Evolutionary conservation across 2,888 invertebrate species (phyloP).

Genomic region (Homarus gammarus): DNA sequence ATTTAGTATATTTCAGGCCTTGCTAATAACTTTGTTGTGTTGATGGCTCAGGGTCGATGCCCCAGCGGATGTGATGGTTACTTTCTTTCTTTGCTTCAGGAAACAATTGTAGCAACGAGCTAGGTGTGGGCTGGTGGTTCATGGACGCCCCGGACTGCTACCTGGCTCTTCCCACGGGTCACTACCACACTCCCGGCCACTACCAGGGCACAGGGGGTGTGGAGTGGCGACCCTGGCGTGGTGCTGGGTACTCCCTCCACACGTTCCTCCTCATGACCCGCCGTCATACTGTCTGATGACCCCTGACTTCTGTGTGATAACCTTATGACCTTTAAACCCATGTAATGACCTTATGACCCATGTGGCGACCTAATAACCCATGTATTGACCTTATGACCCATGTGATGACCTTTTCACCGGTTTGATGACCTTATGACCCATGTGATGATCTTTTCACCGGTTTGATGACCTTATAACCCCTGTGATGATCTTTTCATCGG

Average conservation of each 20-base stretch:
- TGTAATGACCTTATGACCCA: too few species aligned
- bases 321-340: neutral
- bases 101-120: neutral
- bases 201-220: neutral
- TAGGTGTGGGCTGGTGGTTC: conserved; percentile 31
- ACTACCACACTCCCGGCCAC: neutral
- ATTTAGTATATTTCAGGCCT: too few species aligned
- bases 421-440: too few species aligned
- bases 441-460: too few species aligned
- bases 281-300: neutral
- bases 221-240: conserved; percentile 16
- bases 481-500: too few species aligned
- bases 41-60: too few species aligned
- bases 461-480: too few species aligned
- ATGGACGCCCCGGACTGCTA: neutral
- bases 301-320: neutral
- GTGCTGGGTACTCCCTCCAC: neutral
- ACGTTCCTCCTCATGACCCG: conserved; percentile 21
- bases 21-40: too few species aligned
- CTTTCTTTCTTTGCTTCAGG: neutral
- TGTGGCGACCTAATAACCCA: too few species aligned
- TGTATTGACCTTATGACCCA: too few species aligned
- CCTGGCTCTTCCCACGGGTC: conserved; percentile 23
- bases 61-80: too few species aligned
- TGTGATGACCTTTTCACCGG: too few species aligned